Percentiles rank a stretch among this genome's conserved stretches.
phyloP scores from a whole-genome alignment of 2,113 vertebrate species.

The Plotosus lineatus region DNA sequence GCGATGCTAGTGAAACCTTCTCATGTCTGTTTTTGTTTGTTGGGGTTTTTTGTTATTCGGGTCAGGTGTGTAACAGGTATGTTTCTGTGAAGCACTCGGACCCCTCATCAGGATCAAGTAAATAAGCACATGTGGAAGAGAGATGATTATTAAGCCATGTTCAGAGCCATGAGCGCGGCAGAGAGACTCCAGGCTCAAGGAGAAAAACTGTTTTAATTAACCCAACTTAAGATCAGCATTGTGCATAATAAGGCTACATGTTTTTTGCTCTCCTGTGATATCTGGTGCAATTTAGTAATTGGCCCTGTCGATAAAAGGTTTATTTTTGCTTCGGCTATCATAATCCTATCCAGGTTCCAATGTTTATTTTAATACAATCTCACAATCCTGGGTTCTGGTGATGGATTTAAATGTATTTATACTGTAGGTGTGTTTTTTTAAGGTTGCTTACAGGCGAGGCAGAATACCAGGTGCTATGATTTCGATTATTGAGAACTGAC shows the following conservation, averaged over 20 bases:
- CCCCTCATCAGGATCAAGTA: background rate
- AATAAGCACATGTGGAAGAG: background rate
- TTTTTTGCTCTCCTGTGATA: background rate
- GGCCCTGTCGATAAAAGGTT: background rate
- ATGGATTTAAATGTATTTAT: background rate
- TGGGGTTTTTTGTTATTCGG: background rate
- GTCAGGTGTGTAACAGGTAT: background rate
- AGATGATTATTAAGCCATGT: background rate
- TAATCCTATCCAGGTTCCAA: background rate
- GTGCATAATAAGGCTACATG: background rate
- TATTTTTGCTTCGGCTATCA: background rate
- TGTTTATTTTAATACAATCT: background rate
- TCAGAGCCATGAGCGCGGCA: background rate
- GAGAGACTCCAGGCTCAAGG: background rate
- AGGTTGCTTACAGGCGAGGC: background rate
- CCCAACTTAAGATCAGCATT: background rate
- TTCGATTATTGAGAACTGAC: background rate
- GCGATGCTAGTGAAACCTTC: background rate
- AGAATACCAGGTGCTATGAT: background rate
- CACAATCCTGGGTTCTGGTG: background rate
- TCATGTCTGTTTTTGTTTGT: background rate
- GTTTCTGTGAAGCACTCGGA: background rate
- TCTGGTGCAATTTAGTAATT: background rate
- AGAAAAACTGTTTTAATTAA: constrained; percentile 14
- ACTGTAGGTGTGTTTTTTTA: background rate